Conservation (phyloP, 1,140 invertebrate species). For the Platorchestia sp. region DNA sequence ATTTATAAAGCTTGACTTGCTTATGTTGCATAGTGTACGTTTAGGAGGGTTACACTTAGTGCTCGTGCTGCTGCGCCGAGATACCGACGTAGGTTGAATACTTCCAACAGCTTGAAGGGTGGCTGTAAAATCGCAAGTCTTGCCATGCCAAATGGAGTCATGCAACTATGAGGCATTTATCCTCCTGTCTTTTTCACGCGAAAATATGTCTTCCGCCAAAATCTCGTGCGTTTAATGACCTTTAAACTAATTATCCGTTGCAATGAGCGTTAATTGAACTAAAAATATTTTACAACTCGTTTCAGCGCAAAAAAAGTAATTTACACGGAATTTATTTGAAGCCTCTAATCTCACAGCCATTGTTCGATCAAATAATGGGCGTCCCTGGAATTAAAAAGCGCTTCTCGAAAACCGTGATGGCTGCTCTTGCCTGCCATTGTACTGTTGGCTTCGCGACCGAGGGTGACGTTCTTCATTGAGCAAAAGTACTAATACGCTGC, state of each 20-base stretch:
- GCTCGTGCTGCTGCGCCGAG: not conserved
- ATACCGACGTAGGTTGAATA: not conserved
- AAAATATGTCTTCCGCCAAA: not conserved
- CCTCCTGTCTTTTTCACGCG: not conserved
- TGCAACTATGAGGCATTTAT: not conserved
- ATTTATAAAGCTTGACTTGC: too few relatives aligned
- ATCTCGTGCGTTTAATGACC: not conserved
- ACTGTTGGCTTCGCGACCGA: not conserved
- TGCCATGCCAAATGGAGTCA: too few relatives aligned
- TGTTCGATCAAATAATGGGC: constrained; percentile 10
- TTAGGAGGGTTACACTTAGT: too few relatives aligned
- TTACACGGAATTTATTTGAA: not conserved
- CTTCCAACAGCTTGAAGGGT: too few relatives aligned
- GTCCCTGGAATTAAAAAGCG: not conserved
- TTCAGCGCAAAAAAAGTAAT: not conserved
- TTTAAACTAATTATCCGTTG: not conserved
- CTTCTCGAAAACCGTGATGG: not conserved
- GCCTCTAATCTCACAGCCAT: not conserved
- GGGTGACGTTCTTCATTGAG: not conserved
- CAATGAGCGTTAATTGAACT: not conserved
- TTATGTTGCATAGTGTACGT: not conserved
- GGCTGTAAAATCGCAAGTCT: too few relatives aligned
- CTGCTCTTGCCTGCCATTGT: not conserved
- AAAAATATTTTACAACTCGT: not conserved
- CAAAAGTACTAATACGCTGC: not conserved